Percentiles rank a stretch among this genome's conserved stretches.
phyloP scores from a whole-genome alignment of 2,888 invertebrate species.

The Phengaris arion region DNA sequence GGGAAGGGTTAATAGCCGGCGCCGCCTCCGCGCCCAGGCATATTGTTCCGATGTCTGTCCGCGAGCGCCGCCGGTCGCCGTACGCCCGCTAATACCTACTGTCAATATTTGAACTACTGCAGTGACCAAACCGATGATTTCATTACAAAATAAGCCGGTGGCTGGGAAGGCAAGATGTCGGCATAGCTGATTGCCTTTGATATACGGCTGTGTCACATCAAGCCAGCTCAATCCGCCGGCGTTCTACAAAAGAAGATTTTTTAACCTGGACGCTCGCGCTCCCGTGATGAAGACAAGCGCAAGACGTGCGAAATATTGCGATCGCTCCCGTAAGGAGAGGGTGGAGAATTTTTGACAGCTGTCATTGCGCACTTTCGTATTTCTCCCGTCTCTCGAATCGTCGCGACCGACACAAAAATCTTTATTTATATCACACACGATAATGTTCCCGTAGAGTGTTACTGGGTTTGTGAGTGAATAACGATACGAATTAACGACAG shows the following conservation, averaged over 20 bases:
- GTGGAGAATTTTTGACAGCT: slow-evolving; percentile 72
- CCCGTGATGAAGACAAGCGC: slow-evolving; percentile 54
- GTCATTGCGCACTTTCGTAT: slow-evolving; percentile 57
- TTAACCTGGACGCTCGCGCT: slow-evolving; percentile 60
- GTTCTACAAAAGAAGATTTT: slow-evolving; percentile 58
- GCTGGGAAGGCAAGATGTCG: slow-evolving; percentile 92
- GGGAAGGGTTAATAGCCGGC: slow-evolving; percentile 79
- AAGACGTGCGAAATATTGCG: slow-evolving; percentile 47
- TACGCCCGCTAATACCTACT: slow-evolving; percentile 61
- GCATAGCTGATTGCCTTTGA: slow-evolving; percentile 88
- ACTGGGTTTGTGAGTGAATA: slow-evolving; percentile 72
- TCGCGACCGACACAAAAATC: slow-evolving; percentile 55
- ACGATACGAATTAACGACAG: slow-evolving; percentile 73
- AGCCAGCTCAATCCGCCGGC: slow-evolving; percentile 85
- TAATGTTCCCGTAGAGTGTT: slow-evolving; percentile 78
- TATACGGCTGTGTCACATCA: slow-evolving; percentile 91
- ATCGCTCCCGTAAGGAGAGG: slow-evolving; percentile 69
- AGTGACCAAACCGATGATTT: slow-evolving; percentile 49
- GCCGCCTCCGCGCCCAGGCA: slow-evolving; percentile 78
- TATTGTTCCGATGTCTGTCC: slow-evolving; percentile 76
- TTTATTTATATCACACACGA: slow-evolving; percentile 78
- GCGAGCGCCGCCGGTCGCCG: slow-evolving; percentile 70
- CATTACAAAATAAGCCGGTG: slow-evolving; percentile 67
- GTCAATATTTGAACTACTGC: slow-evolving; percentile 70
- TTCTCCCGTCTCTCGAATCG: slow-evolving; percentile 45